These are phyloP conservation scores for Atethmia centrago DNA, from an alignment of 2,888 invertebrate species.

Conservation along the genomic window DNA sequence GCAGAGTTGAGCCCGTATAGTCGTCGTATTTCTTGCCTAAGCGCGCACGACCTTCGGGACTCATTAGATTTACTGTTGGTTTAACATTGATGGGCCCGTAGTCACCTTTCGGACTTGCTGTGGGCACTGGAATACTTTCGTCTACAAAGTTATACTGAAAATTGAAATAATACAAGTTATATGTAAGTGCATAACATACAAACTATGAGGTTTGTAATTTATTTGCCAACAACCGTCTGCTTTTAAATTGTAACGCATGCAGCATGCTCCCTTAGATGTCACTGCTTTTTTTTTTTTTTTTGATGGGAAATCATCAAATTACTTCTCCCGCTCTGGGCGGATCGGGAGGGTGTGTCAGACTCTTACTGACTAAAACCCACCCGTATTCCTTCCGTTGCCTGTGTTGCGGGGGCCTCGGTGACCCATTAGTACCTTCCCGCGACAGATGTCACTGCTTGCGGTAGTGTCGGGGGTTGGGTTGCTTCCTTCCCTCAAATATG, in stretches of 20 bases:
- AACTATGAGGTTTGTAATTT: background rate
- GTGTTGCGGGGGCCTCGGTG: too few species aligned
- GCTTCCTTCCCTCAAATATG: too few species aligned
- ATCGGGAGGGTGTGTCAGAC: too few species aligned
- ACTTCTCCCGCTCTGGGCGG: too few species aligned
- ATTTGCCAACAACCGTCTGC: background rate
- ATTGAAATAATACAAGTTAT: background rate
- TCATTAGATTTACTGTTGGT: slow-evolving; percentile 87
- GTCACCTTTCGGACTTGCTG: slow-evolving; percentile 90
- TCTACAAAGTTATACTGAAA: slow-evolving; percentile 86
- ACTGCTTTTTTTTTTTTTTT: too few species aligned
- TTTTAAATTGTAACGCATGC: background rate
- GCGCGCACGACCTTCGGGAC: slow-evolving; percentile 75
- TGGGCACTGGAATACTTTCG: slow-evolving; percentile 87
- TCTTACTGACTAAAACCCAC: too few species aligned
- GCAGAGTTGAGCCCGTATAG: slow-evolving; percentile 81
- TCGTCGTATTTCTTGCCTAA: slow-evolving; percentile 79
- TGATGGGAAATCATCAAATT: too few species aligned
- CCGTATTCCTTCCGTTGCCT: too few species aligned
- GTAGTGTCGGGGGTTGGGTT: too few species aligned
- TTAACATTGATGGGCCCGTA: slow-evolving; percentile 91
- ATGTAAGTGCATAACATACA: background rate
- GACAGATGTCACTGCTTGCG: too few species aligned
- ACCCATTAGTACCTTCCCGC: too few species aligned
- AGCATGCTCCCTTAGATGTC: too few species aligned